These are phyloP conservation scores for Chelon labrosus DNA, from an alignment of 2,797 vertebrate genomes.

Conservation along the genomic window DNA sequence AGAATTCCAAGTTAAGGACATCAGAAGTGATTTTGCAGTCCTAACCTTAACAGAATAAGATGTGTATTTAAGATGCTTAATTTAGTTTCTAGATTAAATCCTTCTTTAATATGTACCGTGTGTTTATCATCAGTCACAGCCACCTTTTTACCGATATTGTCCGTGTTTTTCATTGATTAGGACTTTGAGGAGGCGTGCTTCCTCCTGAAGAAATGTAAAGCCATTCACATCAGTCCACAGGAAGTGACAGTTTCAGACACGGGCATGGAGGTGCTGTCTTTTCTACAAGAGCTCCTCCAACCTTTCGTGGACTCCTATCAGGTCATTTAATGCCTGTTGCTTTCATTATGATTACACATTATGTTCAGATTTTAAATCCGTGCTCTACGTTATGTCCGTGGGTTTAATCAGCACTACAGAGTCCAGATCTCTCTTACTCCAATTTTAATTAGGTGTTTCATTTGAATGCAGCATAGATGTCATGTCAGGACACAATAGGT, in stretches of 20 bases:
- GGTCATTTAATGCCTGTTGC: slow-evolving; percentile 75
- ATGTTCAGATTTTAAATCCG: no score
- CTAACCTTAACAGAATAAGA: no score
- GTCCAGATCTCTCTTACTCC: no score
- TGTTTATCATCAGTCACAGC: background rate
- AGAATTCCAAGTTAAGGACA: no score
- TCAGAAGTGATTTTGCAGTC: no score
- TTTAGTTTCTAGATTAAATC: no score
- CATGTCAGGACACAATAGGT: no score
- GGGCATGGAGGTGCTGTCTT: slow-evolving; percentile 80
- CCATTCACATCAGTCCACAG: slow-evolving; percentile 76
- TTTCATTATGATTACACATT: background rate
- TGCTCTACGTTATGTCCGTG: no score
- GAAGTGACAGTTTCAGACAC: slow-evolving; percentile 83
- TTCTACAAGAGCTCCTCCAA: slow-evolving; percentile 87
- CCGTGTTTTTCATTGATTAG: slow-evolving; percentile 68
- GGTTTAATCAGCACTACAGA: no score
- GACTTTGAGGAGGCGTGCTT: slow-evolving; percentile 95
- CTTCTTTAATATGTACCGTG: background rate
- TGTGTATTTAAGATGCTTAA: no score
- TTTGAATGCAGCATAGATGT: no score
- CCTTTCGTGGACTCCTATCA: slow-evolving; percentile 94
- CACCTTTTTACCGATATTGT: slow-evolving; percentile 5
- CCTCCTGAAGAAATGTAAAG: slow-evolving; percentile 87
- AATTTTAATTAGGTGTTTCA: no score